Evolutionary conservation across 1,140 invertebrate species (phyloP), one percentile per base, ranked within the genome.

Genomic region (Cephus cinctus): DNA sequence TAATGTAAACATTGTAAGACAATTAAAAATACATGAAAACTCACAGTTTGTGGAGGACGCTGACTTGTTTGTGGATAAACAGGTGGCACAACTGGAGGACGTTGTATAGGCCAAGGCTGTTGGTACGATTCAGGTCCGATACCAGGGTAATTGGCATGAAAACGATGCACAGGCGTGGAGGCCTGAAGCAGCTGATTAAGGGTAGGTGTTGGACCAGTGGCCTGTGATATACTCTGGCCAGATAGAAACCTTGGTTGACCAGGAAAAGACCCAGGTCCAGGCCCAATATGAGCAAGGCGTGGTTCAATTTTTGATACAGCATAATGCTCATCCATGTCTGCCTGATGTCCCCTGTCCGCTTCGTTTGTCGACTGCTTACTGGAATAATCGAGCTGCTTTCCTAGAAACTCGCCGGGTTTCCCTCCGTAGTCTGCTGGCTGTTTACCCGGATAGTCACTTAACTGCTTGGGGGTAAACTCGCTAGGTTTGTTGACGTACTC

Each of bases 131-230:
- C 76, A 4, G 69, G 63, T 21, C 62, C 66, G 57, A 77, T 74
- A 16, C 59, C 67, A 15, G 75, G 65, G 57, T 80, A 81, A 48
- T 67, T 78, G 38, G 73, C 76, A 54, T 79, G 79, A 67, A 80
- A 78, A 58, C 80, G 63, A 59, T 78, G 76, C 18, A 79, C 75
- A 22, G 86, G 84, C 51, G 88, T 89, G 1, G 82, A 80, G 22
- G 88, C 86, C 73, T 92, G 90, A 25, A 94, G 79, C 58, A 95
- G 77, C 61, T 93, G 92, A 75, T 95, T 95, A 45, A 95, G 78
- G 20, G 92, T 95, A 35, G 93, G 92, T 32, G 92, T 95, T 12
- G 91, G 92, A 36, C 92, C 89, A 48, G 87, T 85, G 42, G 88
- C 86, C 68, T 90, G 89, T 0, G 82, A 80, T 61, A 86, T 81